A percentile compares a stretch with the other conserved stretches of the same genome.
These are phyloP conservation scores for Cyphomyrus discorhynchus DNA, from an alignment of 2,113 vertebrate species.

Conservation along the genomic window DNA sequence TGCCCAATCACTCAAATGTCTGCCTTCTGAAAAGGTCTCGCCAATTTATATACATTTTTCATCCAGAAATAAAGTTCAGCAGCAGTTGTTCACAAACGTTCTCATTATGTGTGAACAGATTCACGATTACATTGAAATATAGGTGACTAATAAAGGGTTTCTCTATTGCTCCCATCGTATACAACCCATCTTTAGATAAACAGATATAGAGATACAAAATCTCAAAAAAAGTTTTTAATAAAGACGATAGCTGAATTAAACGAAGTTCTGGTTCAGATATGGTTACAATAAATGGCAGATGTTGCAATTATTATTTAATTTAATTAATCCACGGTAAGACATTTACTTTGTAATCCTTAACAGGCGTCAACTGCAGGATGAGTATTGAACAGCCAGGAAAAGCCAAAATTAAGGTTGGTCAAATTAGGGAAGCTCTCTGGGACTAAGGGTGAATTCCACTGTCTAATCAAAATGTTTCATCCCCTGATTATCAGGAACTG, in stretches of 20 bases:
- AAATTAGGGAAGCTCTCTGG: neutral
- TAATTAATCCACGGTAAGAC: neutral
- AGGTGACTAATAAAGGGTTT: neutral
- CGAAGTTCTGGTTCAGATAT: neutral
- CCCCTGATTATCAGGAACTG: neutral
- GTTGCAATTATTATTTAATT: neutral
- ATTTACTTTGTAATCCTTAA: neutral
- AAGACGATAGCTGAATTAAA: neutral
- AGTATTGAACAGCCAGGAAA: neutral
- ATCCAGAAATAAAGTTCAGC: neutral
- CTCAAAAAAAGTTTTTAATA: neutral
- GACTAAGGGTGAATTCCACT: neutral
- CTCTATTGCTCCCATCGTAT: neutral
- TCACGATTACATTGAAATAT: neutral
- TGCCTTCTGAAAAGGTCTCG: neutral
- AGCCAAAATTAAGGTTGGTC: neutral
- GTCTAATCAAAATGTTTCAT: neutral
- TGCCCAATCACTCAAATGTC: neutral
- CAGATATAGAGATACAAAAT: neutral
- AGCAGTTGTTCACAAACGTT: neutral
- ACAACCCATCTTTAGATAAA: neutral
- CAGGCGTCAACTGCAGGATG: neutral
- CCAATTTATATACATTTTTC: neutral
- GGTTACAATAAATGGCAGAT: neutral
- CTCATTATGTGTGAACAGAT: neutral